These are phyloP conservation scores for Enteromius afrohamiltoni DNA, from an alignment of 2,797 vertebrate species.

Conservation along the genomic window DNA sequence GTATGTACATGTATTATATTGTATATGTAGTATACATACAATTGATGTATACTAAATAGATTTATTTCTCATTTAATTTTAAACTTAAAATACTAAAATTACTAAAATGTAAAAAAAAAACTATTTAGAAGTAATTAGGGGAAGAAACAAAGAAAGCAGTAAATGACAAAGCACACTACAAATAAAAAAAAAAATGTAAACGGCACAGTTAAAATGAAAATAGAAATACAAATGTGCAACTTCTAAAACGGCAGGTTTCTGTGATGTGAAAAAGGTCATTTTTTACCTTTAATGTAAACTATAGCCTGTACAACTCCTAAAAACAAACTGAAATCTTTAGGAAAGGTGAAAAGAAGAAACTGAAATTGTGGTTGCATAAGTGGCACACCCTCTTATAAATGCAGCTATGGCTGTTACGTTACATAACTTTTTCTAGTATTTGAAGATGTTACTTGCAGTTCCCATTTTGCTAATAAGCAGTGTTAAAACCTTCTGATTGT, in stretches of 20 bases:
- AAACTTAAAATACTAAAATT: not conserved
- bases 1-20: no score
- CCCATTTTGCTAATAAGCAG: not conserved
- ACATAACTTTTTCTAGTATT: not conserved
- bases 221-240: not conserved
- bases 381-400: no score
- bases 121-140: not conserved
- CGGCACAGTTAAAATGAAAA: not conserved
- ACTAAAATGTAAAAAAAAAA: not conserved
- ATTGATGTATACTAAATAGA: not conserved
- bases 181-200: not conserved
- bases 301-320: no score
- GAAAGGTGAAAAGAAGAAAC: no score
- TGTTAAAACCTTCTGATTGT: not conserved
- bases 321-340: no score
- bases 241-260: no score
- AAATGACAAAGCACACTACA: not conserved
- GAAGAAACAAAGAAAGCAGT: not conserved
- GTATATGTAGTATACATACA: no score
- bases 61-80: not conserved
- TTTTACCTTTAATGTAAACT: no score
- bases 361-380: no score
- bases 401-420: not conserved
- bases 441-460: not conserved
- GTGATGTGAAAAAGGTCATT: no score